Evolutionary conservation across 2,888 invertebrate genomes (phyloP).

Genomic region (Nephrotoma flavescens): DNA sequence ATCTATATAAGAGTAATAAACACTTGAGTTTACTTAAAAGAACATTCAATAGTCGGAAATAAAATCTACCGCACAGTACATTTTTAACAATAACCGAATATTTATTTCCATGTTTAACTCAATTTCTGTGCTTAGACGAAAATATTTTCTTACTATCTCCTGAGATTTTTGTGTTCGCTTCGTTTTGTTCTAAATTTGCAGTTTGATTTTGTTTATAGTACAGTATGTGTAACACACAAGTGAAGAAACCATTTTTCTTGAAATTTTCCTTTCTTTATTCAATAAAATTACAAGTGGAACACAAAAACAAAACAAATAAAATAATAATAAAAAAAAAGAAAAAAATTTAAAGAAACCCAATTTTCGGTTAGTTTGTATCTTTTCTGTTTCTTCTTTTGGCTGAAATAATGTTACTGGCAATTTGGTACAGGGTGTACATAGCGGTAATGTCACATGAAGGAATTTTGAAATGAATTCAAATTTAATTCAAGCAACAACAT

Average conservation of each 20-base stretch:
- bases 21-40: neutral
- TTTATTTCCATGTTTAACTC: neutral
- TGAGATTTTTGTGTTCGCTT: neutral
- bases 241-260: neutral
- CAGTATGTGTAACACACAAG: neutral
- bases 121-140: neutral
- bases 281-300: neutral
- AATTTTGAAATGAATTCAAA: too few relatives aligned
- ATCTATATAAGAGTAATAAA: neutral
- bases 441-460: too few relatives aligned
- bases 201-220: neutral
- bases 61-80: neutral
- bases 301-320: neutral
- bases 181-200: neutral
- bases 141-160: neutral
- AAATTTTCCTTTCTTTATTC: neutral
- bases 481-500: too few relatives aligned
- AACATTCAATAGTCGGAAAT: neutral
- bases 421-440: too few relatives aligned
- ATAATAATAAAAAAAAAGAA: neutral
- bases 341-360: neutral
- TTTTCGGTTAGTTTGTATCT: neutral
- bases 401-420: neutral
- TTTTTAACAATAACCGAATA: neutral
- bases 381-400: neutral